A percentile compares a stretch with the other conserved stretches of the same genome.
phyloP scores from a whole-genome alignment of 2,797 vertebrate species.

The Amblyopsis hoosieri region DNA sequence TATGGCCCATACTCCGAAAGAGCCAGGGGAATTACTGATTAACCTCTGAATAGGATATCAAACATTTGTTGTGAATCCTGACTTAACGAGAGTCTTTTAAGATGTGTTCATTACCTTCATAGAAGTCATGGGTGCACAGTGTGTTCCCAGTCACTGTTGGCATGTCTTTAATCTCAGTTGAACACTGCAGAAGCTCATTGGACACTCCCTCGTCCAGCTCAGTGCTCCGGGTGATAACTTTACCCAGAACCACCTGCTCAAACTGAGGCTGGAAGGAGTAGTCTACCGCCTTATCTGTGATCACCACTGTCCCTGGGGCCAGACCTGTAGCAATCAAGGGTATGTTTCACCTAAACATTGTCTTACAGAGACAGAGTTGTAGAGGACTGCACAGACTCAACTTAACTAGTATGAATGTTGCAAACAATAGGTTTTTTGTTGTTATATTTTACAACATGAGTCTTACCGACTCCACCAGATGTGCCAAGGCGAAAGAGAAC shows the following conservation, averaged over 20 bases:
- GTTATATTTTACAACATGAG: too few relatives aligned
- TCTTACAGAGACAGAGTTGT: background rate
- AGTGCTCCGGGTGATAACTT: constrained; percentile 82
- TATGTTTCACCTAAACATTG: background rate
- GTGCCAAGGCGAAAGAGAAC: constrained; percentile 85
- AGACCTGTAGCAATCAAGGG: constrained; percentile 68
- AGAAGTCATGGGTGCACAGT: constrained; percentile 90
- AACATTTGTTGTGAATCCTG: background rate
- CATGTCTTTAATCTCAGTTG: constrained; percentile 73
- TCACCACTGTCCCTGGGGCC: constrained; percentile 82
- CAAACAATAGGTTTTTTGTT: too few relatives aligned
- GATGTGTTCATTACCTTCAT: constrained; percentile 77
- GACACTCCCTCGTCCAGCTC: constrained; percentile 83
- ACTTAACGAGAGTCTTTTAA: too few relatives aligned
- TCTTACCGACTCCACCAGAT: constrained; percentile 86
- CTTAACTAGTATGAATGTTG: too few relatives aligned
- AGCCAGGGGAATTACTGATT: background rate
- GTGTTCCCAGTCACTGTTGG: constrained; percentile 83
- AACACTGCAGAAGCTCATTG: constrained; percentile 80
- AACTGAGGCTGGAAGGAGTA: constrained; percentile 81
- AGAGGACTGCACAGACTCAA: background rate
- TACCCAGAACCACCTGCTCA: constrained; percentile 86
- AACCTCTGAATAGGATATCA: background rate
- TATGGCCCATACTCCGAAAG: background rate
- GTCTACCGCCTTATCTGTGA: constrained; percentile 84